These are phyloP conservation scores for Progne subis DNA, from an alignment of 2,113 vertebrate species.

Conservation along the genomic window DNA sequence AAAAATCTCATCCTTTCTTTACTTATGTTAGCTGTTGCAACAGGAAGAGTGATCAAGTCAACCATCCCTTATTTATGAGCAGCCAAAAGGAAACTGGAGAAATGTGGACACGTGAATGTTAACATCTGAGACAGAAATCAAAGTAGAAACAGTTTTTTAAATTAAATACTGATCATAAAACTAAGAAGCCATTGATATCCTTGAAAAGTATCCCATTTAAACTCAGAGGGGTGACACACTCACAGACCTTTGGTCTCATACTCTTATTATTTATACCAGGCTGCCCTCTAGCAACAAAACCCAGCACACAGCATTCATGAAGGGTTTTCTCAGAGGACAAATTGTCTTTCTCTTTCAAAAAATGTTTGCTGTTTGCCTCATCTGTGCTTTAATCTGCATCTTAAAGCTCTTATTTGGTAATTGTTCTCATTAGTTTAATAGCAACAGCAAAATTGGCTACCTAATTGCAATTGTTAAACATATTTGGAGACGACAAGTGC, in stretches of 20 bases:
- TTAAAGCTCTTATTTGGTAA: neutral
- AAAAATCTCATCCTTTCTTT: neutral
- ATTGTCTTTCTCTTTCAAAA: neutral
- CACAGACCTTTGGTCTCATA: neutral
- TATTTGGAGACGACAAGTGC: neutral
- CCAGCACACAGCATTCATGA: neutral
- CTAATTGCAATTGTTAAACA: neutral
- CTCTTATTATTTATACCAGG: neutral
- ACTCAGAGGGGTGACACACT: neutral
- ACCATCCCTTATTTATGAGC: neutral
- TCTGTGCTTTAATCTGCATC: neutral
- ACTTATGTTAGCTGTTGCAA: neutral
- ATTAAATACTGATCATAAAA: neutral
- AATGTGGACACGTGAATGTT: neutral
- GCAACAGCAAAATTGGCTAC: neutral
- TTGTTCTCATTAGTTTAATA: neutral
- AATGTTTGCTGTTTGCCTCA: neutral
- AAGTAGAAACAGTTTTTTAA: neutral
- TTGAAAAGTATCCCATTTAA: neutral
- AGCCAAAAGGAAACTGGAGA: neutral
- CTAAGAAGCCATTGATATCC: neutral
- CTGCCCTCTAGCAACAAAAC: slow-evolving; percentile 60
- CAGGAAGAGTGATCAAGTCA: neutral
- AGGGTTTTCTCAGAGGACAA: neutral
- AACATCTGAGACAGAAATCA: neutral